These are phyloP conservation scores for Ovis aries DNA, from an alignment of 2,113 vertebrate species.

Conservation along the genomic window ARS-UI_Ramb_v3.0 NC_056056.1:107987001-107987500, in stretches of 20 bases:
- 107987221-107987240: not conserved
- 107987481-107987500: not conserved
- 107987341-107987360: not conserved
- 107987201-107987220: not conserved
- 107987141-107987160: slow-evolving; percentile 2
- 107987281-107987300: not conserved
- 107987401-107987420: not conserved
- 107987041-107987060: slow-evolving; percentile 39
- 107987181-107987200: not conserved
- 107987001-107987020: not conserved
- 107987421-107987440: not conserved
- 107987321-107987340: not conserved
- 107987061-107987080: not conserved
- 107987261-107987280: not conserved
- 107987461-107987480: not conserved
- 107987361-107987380: not conserved
- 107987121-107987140: slow-evolving; percentile 27
- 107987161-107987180: not conserved
- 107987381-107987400: not conserved
- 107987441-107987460: not conserved
- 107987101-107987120: slow-evolving; percentile 7
- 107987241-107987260: not conserved
- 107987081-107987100: not conserved
- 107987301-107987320: not conserved
- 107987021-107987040: not conserved